Conservation (phyloP, 2,797 vertebrate genomes). For the Parambassis ranga region DNA sequence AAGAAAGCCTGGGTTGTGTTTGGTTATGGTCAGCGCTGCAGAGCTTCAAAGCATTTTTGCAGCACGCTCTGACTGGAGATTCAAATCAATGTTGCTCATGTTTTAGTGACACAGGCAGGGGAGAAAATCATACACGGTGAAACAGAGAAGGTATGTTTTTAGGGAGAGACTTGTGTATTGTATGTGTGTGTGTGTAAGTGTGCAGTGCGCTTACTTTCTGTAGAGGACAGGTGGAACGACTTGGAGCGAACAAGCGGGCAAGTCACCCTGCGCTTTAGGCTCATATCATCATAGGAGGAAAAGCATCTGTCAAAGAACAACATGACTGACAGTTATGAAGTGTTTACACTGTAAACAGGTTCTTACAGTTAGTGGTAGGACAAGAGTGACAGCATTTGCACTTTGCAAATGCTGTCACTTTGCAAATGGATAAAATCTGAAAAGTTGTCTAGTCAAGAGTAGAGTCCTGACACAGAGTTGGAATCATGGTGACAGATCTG, state of each 20-base stretch:
- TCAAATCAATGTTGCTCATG: constrained; percentile 1
- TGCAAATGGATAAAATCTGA: too few relatives aligned
- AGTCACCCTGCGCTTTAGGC: constrained; percentile 92
- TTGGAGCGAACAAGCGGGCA: constrained; percentile 95
- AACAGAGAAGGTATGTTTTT: not conserved
- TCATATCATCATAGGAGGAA: constrained; percentile 98
- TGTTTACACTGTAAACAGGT: not conserved
- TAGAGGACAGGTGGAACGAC: constrained; percentile 90
- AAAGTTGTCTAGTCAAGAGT: too few relatives aligned
- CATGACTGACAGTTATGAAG: not conserved
- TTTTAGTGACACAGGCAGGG: constrained; percentile 11
- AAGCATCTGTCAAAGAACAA: constrained; percentile 82
- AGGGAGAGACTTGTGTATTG: constrained; percentile 3
- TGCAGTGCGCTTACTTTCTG: constrained; percentile 86
- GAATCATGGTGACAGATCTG: not conserved
- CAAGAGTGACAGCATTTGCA: not conserved
- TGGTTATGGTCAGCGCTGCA: constrained; percentile 3
- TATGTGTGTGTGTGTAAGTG: not conserved
- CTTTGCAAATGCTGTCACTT: too few relatives aligned
- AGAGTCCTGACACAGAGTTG: too few relatives aligned
- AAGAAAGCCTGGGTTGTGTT: not conserved
- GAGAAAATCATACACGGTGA: constrained; percentile 11
- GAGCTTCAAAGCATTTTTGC: not conserved
- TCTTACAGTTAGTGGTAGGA: not conserved
- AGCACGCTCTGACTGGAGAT: not conserved